Evolutionary conservation across 2,113 vertebrate species (phyloP).

Genomic region (Pedetes capensis): DNA sequence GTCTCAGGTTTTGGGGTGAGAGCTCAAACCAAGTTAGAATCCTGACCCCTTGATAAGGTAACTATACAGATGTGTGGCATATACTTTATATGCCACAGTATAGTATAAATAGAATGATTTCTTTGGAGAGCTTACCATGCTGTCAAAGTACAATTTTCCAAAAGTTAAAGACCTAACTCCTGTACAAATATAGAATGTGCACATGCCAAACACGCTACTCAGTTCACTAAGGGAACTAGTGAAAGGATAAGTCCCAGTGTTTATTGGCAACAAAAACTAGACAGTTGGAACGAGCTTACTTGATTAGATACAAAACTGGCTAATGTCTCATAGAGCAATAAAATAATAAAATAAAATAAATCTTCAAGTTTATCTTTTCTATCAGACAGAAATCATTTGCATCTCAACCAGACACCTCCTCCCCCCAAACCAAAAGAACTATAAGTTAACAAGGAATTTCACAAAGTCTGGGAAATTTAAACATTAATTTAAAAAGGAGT

Average conservation of each 20-base stretch:
- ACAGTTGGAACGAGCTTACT: not conserved
- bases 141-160: not conserved
- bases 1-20: not conserved
- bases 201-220: not conserved
- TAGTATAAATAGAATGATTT: not conserved
- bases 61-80: no score
- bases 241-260: no score
- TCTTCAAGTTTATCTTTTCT: not conserved
- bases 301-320: not conserved
- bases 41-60: no score
- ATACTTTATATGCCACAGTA: not conserved
- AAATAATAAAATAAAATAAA: no score
- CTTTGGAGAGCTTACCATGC: not conserved
- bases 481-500: not conserved
- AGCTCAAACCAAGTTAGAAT: not conserved
- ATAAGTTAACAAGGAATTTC: constrained; percentile 23
- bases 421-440: not conserved
- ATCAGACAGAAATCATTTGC: constrained; percentile 13
- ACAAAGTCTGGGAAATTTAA: constrained; percentile 6
- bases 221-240: constrained; percentile 12
- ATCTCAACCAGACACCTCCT: not conserved
- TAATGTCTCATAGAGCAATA: not conserved
- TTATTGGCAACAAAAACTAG: not conserved
- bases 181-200: constrained; percentile 3
- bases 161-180: not conserved